A percentile compares a stretch with the other conserved stretches of the same genome.
Evolutionary conservation across 2,113 vertebrate genomes (phyloP).

Genomic region (Takifugu bimaculatus): DNA sequence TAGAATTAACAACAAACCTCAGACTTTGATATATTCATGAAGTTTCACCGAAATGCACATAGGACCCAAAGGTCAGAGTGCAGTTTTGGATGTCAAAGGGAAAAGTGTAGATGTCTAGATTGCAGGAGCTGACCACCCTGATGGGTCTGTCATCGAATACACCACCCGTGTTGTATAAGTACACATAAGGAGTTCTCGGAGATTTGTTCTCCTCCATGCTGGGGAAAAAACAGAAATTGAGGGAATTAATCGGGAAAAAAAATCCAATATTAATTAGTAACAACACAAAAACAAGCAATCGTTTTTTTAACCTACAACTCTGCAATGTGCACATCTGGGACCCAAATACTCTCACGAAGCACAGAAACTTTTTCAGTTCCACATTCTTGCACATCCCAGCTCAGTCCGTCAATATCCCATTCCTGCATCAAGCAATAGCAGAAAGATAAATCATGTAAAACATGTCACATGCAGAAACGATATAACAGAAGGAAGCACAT

Average conservation of each 20-base stretch:
- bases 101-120: conserved; percentile 47
- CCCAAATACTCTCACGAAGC: conserved; percentile 36
- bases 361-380: conserved; percentile 33
- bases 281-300: too few species aligned
- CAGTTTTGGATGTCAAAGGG: conserved; percentile 61
- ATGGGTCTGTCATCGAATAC: conserved; percentile 27
- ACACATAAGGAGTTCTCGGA: conserved; percentile 34
- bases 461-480: too few species aligned
- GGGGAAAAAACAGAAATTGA: not conserved
- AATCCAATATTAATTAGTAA: not conserved
- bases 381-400: conserved; percentile 51
- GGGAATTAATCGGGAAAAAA: not conserved
- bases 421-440: conserved; percentile 23
- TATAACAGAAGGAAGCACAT: too few species aligned
- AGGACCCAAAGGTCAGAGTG: conserved; percentile 46
- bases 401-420: conserved; percentile 47
- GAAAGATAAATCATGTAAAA: too few species aligned
- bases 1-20: not conserved
- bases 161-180: conserved; percentile 35
- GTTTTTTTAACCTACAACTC: conserved; percentile 35
- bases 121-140: conserved; percentile 45
- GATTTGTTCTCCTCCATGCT: conserved; percentile 32
- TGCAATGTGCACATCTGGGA: conserved; percentile 44
- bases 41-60: conserved; percentile 37
- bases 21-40: too few species aligned